Evolutionary conservation across 2,888 invertebrate species (phyloP).

Genomic region (Furcula furcula): DNA sequence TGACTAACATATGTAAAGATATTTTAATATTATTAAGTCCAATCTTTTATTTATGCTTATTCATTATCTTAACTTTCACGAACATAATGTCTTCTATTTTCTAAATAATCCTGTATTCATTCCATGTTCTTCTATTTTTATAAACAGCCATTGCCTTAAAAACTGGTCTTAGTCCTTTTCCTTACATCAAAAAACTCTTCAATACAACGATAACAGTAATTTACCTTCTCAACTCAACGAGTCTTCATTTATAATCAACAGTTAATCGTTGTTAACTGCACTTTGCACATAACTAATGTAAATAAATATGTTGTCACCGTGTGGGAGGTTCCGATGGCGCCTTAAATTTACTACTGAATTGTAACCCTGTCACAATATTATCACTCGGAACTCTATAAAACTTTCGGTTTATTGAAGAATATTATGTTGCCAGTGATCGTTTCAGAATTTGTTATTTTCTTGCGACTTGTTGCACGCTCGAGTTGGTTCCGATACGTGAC

Average conservation of each 20-base stretch:
- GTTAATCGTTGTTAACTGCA: constrained; percentile 44
- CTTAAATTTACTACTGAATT: constrained; percentile 46
- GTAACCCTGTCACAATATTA: constrained; percentile 22
- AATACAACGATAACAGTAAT: constrained; percentile 21
- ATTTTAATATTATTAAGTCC: constrained; percentile 8
- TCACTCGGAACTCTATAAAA: constrained; percentile 3
- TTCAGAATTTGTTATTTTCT: constrained; percentile 47
- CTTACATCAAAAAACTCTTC: neutral
- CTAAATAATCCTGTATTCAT: too few species aligned
- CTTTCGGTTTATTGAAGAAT: neutral
- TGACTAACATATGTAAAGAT: constrained; percentile 29
- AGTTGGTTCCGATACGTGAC: constrained; percentile 64
- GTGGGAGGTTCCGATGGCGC: constrained; percentile 34
- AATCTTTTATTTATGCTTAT: constrained; percentile 3
- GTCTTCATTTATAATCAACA: constrained; percentile 32
- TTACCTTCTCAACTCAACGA: constrained; percentile 3
- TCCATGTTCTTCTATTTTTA: constrained; percentile 11
- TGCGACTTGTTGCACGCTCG: constrained; percentile 68
- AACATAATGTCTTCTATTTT: too few species aligned
- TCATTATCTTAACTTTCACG: constrained; percentile 9
- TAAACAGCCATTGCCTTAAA: constrained; percentile 6
- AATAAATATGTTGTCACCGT: constrained; percentile 37
- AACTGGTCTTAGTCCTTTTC: neutral
- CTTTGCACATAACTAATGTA: constrained; percentile 36
- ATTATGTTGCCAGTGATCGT: constrained; percentile 28